phyloP scores from a whole-genome alignment of 2,113 vertebrate species.

The Myanophis thanlyinensis region DNA sequence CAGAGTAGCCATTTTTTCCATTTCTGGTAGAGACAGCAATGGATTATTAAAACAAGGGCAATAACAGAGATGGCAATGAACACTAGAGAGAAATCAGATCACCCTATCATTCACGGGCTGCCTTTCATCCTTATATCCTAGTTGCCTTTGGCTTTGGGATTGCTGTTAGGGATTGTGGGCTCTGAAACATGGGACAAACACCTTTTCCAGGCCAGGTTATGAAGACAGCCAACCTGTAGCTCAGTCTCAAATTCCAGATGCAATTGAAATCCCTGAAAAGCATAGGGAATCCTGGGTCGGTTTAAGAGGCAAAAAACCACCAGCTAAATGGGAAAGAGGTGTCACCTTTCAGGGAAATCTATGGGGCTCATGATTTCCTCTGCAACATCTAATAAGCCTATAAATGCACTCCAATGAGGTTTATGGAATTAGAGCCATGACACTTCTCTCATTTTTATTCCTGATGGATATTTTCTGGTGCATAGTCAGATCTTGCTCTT shows the following conservation, averaged over 20 bases:
- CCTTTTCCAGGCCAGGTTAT: not conserved
- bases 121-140: not conserved
- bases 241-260: not conserved
- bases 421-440: not conserved
- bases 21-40: not conserved
- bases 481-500: not conserved
- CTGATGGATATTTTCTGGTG: not conserved
- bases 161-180: not conserved
- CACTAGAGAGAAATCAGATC: not conserved
- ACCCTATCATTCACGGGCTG: not conserved
- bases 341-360: not conserved
- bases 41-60: not conserved
- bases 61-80: not conserved
- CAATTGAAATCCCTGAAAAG: not conserved
- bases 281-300: not conserved
- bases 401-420: not conserved
- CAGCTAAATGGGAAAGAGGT: not conserved
- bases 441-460: not conserved
- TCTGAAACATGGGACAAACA: not conserved
- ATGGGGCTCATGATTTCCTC: not conserved
- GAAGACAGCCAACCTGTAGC: not conserved
- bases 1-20: not conserved
- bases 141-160: not conserved
- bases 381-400: not conserved
- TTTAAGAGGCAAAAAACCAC: not conserved